These are phyloP conservation scores for Onchidella celtica DNA, from an alignment of 2,888 invertebrate species.

Conservation along the genomic window DNA sequence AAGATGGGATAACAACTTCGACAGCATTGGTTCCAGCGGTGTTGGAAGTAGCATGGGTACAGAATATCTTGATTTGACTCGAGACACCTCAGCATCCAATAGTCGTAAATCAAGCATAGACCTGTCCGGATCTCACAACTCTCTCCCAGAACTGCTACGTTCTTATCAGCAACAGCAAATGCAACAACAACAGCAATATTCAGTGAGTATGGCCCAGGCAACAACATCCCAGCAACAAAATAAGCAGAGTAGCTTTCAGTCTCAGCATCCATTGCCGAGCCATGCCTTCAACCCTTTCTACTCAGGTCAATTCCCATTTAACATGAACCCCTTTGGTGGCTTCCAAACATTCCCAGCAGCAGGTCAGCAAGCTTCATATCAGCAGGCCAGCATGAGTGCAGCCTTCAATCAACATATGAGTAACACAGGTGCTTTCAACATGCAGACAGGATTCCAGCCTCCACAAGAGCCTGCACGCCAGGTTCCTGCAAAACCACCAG, in stretches of 20 bases:
- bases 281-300: conserved; percentile 11
- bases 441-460: conserved; percentile 19
- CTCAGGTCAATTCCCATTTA: conserved; percentile 23
- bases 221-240: conserved; percentile 18
- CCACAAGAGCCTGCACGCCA: not conserved
- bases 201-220: too few species aligned
- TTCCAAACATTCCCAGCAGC: conserved; percentile 47
- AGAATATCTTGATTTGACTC: conserved; percentile 32
- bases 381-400: conserved; percentile 17
- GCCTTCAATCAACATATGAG: conserved; percentile 18
- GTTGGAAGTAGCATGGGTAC: conserved; percentile 28
- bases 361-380: conserved; percentile 29
- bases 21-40: conserved; percentile 35
- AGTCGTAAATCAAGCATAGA: conserved; percentile 61
- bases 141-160: conserved; percentile 54
- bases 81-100: conserved; percentile 49
- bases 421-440: conserved; percentile 21
- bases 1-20: conserved; percentile 42
- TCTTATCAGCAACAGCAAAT: conserved; percentile 52
- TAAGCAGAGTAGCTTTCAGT: conserved; percentile 20
- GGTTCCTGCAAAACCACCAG: conserved; percentile 24
- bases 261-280: conserved; percentile 2
- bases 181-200: not conserved
- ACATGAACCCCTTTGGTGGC: conserved; percentile 36
- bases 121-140: conserved; percentile 53